Percentiles rank a stretch among this genome's conserved stretches.
These are phyloP conservation scores for Cetoscarus ocellatus DNA, from an alignment of 2,797 vertebrate species.

Conservation along the genomic window DNA sequence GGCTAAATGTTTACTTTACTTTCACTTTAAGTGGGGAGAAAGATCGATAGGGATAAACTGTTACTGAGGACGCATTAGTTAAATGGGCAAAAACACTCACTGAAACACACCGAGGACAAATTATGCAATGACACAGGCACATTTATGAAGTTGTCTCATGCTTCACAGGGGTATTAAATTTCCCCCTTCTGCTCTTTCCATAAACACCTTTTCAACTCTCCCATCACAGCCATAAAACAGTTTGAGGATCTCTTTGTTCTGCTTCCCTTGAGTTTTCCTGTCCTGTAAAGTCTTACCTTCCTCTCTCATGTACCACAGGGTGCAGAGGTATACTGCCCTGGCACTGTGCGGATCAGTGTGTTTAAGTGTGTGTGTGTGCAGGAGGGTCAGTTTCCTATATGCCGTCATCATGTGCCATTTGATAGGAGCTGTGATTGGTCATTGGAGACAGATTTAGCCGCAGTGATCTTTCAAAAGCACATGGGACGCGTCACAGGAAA, in stretches of 20 bases:
- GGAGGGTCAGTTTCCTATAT: conserved; percentile 48
- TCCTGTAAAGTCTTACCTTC: conserved; percentile 27
- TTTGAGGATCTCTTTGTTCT: conserved; percentile 33
- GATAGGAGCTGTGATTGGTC: conserved; percentile 54
- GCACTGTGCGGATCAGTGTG: neutral
- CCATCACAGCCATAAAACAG: conserved; percentile 35
- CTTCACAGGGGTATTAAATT: conserved; percentile 49
- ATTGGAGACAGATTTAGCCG: conserved; percentile 46
- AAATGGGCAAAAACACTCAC: neutral
- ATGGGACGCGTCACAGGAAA: conserved; percentile 61
- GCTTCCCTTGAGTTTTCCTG: conserved; percentile 14
- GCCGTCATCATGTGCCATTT: conserved; percentile 52
- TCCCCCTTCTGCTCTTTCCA: conserved; percentile 24
- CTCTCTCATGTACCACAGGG: conserved; percentile 17
- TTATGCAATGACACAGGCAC: conserved; percentile 35
- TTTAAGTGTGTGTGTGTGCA: conserved; percentile 1
- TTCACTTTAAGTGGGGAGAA: conserved; percentile 10
- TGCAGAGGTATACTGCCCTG: conserved; percentile 14
- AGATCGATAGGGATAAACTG: neutral
- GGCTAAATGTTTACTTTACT: conserved; percentile 27
- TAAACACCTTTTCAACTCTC: conserved; percentile 43
- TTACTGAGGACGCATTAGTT: neutral
- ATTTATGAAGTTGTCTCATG: conserved; percentile 24
- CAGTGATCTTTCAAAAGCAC: conserved; percentile 46
- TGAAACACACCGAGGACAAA: conserved; percentile 30